A percentile compares a stretch with the other conserved stretches of the same genome.
phyloP scores from a whole-genome alignment of 2,113 vertebrate species.

The Planiliza haematocheilus region DNA sequence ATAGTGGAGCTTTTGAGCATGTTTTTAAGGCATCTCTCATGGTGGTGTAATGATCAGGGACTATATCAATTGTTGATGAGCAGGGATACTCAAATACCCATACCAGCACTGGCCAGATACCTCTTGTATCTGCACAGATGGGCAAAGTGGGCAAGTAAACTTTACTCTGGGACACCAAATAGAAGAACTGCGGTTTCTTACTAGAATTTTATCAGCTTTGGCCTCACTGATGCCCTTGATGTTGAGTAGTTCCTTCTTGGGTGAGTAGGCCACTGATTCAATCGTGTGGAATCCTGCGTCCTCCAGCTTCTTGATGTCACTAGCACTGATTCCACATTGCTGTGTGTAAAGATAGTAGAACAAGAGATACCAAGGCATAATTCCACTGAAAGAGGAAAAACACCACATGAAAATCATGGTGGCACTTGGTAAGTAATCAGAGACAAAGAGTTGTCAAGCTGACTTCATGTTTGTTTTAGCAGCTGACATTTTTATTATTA shows the following conservation, averaged over 20 bases:
- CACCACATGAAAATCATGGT: too few relatives aligned
- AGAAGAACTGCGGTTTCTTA: constrained; percentile 71
- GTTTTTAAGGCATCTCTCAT: too few relatives aligned
- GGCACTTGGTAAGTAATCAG: too few relatives aligned
- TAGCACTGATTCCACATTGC: constrained; percentile 94
- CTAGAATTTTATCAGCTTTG: constrained; percentile 96
- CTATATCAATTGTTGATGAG: too few relatives aligned
- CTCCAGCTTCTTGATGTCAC: constrained; percentile 96
- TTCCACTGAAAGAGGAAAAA: neutral
- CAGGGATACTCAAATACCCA: too few relatives aligned
- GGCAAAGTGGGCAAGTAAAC: neutral
- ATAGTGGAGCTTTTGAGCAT: too few relatives aligned
- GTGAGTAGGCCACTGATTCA: constrained; percentile 95
- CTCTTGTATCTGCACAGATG: too few relatives aligned
- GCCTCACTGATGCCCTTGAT: constrained; percentile 99
- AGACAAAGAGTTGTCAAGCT: too few relatives aligned
- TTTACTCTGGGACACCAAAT: neutral
- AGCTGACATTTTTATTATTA: too few relatives aligned
- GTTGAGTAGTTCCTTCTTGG: constrained; percentile 95
- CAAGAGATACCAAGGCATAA: neutral
- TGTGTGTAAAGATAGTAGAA: constrained; percentile 60
- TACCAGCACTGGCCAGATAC: too few relatives aligned
- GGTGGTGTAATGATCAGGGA: too few relatives aligned
- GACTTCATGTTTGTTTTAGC: too few relatives aligned
- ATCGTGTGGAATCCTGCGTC: constrained; percentile 98